Percentiles rank a stretch among this genome's conserved stretches.
phyloP scores from a whole-genome alignment of 2,888 invertebrate species.

The Gerris lacustris region DNA sequence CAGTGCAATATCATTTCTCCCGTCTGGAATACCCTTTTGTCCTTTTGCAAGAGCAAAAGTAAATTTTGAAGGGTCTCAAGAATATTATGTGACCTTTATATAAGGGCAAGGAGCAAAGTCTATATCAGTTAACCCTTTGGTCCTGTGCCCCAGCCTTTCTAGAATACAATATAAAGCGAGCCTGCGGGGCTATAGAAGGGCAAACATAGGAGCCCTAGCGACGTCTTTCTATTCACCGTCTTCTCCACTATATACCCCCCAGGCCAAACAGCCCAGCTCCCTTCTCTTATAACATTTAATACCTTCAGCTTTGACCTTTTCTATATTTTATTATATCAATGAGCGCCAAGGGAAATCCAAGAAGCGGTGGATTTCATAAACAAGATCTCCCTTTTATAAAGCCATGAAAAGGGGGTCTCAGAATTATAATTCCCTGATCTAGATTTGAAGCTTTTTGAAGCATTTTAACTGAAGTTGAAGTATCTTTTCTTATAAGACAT shows the following conservation, averaged over 20 bases:
- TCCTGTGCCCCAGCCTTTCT: not conserved
- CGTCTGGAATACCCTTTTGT: too few relatives aligned
- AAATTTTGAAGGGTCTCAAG: not conserved
- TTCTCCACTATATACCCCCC: too few relatives aligned
- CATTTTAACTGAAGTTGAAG: too few relatives aligned
- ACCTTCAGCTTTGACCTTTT: conserved; percentile 1
- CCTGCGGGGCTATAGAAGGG: not conserved
- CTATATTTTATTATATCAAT: not conserved
- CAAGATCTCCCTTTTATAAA: too few relatives aligned
- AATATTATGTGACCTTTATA: not conserved
- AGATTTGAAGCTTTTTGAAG: too few relatives aligned
- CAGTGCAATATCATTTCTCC: too few relatives aligned
- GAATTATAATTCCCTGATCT: too few relatives aligned
- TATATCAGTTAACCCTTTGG: conserved; percentile 3
- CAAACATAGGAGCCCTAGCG: not conserved
- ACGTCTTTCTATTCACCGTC: not conserved
- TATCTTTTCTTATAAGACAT: too few relatives aligned
- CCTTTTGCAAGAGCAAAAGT: too few relatives aligned
- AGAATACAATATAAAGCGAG: not conserved
- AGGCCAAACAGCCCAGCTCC: not conserved
- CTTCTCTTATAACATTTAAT: not conserved
- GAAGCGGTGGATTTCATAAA: too few relatives aligned
- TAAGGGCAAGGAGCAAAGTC: not conserved
- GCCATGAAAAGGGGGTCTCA: too few relatives aligned
- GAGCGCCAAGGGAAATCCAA: too few relatives aligned